A percentile compares a stretch with the other conserved stretches of the same genome.
These are phyloP conservation scores for Onychorhynchus coronatus DNA, from an alignment of 2,113 vertebrate genomes.

Conservation along the genomic window DNA sequence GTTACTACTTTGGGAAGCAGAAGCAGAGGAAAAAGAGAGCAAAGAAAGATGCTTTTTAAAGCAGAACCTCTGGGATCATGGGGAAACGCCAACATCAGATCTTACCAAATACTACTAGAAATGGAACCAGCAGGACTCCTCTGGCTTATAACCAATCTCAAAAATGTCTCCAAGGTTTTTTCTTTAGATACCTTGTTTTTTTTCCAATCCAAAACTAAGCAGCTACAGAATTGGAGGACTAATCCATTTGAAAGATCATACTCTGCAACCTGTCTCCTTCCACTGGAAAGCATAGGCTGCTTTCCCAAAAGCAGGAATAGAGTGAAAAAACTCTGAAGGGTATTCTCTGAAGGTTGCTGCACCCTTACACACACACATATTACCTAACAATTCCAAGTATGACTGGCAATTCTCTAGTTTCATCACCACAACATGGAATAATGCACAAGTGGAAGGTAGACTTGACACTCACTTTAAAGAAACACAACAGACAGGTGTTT, in stretches of 20 bases:
- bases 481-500: background rate
- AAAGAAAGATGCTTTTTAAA: background rate
- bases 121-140: background rate
- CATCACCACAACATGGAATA: background rate
- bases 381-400: background rate
- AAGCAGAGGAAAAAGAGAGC: background rate
- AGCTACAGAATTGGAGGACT: background rate
- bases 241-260: background rate
- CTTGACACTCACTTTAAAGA: background rate
- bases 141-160: background rate
- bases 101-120: background rate
- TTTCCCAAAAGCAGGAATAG: background rate
- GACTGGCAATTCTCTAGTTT: background rate
- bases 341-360: background rate
- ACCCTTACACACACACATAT: background rate
- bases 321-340: background rate
- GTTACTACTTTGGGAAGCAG: background rate
- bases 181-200: background rate
- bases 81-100: background rate
- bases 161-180: background rate
- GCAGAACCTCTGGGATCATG: background rate
- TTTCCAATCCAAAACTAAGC: background rate
- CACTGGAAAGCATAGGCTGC: background rate
- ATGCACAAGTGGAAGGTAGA: background rate
- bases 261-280: background rate